Percentiles rank a stretch among this genome's conserved stretches.
Conservation (phyloP, 2,113 vertebrate species). For the Cranoglanis bouderius region DNA sequence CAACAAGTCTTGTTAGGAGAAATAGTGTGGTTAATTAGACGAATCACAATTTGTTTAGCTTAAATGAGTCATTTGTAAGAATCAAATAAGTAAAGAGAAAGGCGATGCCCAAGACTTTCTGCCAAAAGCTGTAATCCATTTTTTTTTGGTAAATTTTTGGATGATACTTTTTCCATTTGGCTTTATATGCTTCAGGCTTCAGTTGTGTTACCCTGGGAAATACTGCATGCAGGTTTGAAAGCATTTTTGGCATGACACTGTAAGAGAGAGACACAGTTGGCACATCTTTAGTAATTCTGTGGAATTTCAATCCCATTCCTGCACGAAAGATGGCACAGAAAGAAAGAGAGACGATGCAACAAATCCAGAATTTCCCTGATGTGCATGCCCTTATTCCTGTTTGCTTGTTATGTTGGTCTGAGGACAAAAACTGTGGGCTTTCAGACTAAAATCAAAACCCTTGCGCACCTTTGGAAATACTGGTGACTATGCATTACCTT, state of each 20-base stretch:
- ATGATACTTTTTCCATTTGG: neutral
- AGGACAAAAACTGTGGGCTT: neutral
- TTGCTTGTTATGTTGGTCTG: constrained; percentile 21
- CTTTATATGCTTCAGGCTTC: neutral
- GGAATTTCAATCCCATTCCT: neutral
- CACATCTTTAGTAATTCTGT: constrained; percentile 21
- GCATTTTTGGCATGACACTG: constrained; percentile 28
- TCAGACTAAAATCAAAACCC: neutral
- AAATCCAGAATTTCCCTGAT: neutral
- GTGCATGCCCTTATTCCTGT: neutral
- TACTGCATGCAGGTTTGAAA: constrained; percentile 35
- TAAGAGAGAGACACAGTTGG: constrained; percentile 10
- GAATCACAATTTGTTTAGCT: neutral
- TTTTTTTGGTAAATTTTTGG: neutral
- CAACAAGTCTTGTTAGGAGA: neutral
- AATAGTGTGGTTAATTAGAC: neutral
- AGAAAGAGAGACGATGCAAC: neutral
- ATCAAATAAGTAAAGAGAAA: neutral
- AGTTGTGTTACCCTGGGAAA: neutral
- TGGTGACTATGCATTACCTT: neutral
- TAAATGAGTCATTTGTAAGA: neutral
- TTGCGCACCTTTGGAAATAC: neutral
- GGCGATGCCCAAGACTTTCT: neutral
- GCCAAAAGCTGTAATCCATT: neutral
- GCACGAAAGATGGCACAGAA: neutral